These are phyloP conservation scores for Numenius arquata DNA, from an alignment of 2,113 vertebrate genomes.

Conservation along the genomic window DNA sequence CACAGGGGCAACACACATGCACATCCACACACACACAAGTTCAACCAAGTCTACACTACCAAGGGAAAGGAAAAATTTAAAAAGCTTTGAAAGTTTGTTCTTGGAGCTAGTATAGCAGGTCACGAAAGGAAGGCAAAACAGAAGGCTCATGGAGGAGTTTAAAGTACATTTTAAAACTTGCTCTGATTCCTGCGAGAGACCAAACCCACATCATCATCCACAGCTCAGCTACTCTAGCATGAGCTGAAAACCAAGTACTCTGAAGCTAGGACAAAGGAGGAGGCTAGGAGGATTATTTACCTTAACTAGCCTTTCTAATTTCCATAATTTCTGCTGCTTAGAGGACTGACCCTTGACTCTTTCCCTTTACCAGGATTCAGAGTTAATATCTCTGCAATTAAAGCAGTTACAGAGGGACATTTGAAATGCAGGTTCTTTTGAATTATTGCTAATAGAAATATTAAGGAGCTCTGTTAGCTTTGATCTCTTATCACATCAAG, in stretches of 20 bases:
- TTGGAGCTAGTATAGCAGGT: not conserved
- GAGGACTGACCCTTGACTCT: not conserved
- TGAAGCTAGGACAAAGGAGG: not conserved
- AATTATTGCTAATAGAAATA: conserved; percentile 43
- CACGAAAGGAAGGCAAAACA: not conserved
- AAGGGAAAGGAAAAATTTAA: not conserved
- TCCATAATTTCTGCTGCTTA: conserved; percentile 24
- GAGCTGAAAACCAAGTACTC: not conserved
- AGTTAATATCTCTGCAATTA: conserved; percentile 65
- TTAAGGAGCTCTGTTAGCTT: conserved; percentile 27
- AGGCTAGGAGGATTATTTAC: not conserved
- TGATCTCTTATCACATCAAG: conserved; percentile 47
- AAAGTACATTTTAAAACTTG: not conserved
- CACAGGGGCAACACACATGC: accelerated
- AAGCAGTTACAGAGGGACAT: conserved; percentile 23
- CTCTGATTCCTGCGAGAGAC: not conserved
- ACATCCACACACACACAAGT: not conserved
- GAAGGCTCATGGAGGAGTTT: not conserved
- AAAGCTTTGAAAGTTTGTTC: not conserved
- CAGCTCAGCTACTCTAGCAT: not conserved
- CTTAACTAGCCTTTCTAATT: not conserved
- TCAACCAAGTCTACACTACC: not conserved
- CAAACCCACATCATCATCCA: not conserved
- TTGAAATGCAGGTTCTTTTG: conserved; percentile 27
- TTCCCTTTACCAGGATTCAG: not conserved